Conservation (phyloP, 1,140 invertebrate genomes). For the Hypothenemus hampei region DNA sequence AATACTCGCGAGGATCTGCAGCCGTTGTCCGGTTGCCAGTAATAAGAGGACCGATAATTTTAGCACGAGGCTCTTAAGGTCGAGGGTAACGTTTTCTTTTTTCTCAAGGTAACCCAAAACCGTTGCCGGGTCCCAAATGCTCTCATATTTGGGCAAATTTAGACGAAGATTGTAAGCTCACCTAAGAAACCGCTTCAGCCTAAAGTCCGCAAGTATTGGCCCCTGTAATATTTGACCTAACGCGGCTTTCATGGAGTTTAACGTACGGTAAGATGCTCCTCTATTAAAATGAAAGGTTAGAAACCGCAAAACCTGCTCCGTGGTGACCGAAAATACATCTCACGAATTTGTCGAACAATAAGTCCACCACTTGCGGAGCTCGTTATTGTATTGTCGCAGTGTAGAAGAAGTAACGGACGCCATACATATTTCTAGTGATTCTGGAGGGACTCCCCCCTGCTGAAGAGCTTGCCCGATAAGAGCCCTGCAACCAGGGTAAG, state of each 20-base stretch:
- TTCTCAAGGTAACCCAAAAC: too few relatives aligned
- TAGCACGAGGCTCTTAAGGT: too few relatives aligned
- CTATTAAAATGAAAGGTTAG: slow-evolving; percentile 8
- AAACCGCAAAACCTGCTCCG: slow-evolving; percentile 3
- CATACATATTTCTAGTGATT: slow-evolving; percentile 12
- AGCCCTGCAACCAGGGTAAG: slow-evolving; percentile 28
- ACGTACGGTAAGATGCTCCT: slow-evolving; percentile 2
- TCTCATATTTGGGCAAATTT: too few relatives aligned
- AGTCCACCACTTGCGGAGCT: background rate
- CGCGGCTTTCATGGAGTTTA: slow-evolving; percentile 10
- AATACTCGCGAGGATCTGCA: too few relatives aligned
- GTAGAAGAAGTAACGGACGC: slow-evolving; percentile 2
- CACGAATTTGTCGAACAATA: background rate
- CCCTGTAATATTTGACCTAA: slow-evolving; percentile 2
- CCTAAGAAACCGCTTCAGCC: too few relatives aligned
- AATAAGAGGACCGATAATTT: too few relatives aligned
- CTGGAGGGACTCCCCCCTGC: background rate
- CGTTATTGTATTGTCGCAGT: slow-evolving; percentile 3
- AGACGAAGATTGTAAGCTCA: too few relatives aligned
- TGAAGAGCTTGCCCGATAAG: slow-evolving; percentile 28
- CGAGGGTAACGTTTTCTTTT: too few relatives aligned
- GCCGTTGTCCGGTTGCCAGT: too few relatives aligned
- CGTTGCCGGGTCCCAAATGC: too few relatives aligned
- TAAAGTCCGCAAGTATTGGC: too few relatives aligned
- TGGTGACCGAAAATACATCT: background rate